Base-by-base conservation (phyloP, 2,888 invertebrate genomes). In the Zonitis immaculata region DNA sequence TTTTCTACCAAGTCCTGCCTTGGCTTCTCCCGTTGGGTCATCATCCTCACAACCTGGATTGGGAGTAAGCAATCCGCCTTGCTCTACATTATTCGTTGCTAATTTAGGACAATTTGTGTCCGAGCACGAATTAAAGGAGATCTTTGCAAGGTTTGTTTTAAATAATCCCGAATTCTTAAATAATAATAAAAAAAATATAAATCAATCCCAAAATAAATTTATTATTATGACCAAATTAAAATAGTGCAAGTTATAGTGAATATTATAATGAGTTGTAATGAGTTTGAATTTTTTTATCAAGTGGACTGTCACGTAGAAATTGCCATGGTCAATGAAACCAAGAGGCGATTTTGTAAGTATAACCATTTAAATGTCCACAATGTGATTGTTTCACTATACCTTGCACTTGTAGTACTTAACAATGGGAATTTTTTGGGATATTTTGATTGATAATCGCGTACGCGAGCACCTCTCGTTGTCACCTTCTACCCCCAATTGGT, bases 51-150 rank as follows among this genome's bases (percentile, higher is more conserved):
- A 84, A 74, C 82, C 81, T 58, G 86, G 84, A 77, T 81, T 84
- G 80, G 85, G 78, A 75, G 85, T 82, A 68, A 80, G 78, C 74
- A 89, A 91, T 76, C 88, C 91, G 66, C 95, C 95, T 67, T 96
- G 95, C 83, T 95, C 95, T 70, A 98, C 98, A 66, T 87, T 98
- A 66, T 98, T 98, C 81, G 96, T 98, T 74, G 97, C 97, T 73
- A 98, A 98, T 80, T 85, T 98, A 73, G 96, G 97, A 66, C 94
- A 94, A 79, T 95, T 93, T 78, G 95, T 96, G 72, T 95, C 94
- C 66, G 98, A 98, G 79, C 96, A 97, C 75, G 97, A 98, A 79
- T 87, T 98, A 67, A 96, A 96, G 82, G 95, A 96, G 79, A 90
- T 98, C 75, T 96, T 97, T 81, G 91, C 91, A 86, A 95, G 95